Evolutionary conservation across 2,888 invertebrate species (phyloP).

Genomic region (Pammene aurita): DNA sequence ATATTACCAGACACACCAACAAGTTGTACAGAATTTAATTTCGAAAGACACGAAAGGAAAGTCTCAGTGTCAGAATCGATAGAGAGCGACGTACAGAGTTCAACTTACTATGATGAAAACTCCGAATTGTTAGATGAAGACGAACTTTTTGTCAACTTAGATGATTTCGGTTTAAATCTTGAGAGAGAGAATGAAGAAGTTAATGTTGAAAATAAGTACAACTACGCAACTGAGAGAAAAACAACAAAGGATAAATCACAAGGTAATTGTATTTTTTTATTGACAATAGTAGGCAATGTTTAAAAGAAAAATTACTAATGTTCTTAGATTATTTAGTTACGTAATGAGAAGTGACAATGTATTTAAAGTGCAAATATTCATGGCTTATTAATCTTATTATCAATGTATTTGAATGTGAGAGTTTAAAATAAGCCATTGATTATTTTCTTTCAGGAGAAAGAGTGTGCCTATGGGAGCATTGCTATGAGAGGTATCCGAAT

Average conservation of each 20-base stretch:
- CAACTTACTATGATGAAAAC: conserved; percentile 73
- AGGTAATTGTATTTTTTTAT: conserved; percentile 54
- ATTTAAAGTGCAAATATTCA: no score
- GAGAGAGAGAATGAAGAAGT: conserved; percentile 62
- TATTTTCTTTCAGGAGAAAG: conserved; percentile 69
- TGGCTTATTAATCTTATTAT: no score
- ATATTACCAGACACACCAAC: conserved; percentile 74
- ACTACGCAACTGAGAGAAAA: conserved; percentile 54
- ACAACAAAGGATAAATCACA: conserved; percentile 64
- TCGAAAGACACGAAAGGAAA: conserved; percentile 69
- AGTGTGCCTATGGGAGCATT: conserved; percentile 93
- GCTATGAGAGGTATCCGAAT: conserved; percentile 90
- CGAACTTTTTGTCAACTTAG: conserved; percentile 75
- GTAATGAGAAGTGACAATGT: no score
- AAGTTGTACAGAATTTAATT: conserved; percentile 73
- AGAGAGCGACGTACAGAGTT: conserved; percentile 75
- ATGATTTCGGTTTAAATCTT: conserved; percentile 72
- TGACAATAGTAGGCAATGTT: not conserved
- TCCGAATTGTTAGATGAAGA: conserved; percentile 77
- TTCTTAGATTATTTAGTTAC: no score
- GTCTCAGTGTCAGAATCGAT: conserved; percentile 74
- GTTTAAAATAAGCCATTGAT: no score
- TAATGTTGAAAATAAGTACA: conserved; percentile 46
- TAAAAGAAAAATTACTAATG: no score
- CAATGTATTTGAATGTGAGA: no score